These are phyloP conservation scores for Cyprinodon variegatus DNA, from an alignment of 2,113 vertebrate genomes.

Conservation along the genomic window DNA sequence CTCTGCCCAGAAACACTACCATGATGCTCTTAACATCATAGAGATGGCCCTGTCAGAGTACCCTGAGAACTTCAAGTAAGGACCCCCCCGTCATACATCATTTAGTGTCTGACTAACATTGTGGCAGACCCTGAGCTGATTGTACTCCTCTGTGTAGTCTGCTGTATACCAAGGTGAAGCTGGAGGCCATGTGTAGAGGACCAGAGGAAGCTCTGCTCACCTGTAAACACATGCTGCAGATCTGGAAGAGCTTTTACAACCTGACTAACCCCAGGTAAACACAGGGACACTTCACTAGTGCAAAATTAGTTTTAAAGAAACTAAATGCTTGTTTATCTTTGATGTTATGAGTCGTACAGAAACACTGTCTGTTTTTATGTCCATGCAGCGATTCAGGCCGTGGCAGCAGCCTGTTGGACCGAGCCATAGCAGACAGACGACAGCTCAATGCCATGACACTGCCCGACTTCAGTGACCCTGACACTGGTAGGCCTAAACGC, in stretches of 20 bases:
- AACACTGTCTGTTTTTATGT: constrained; percentile 10
- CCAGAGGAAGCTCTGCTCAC: constrained; percentile 95
- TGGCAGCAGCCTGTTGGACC: constrained; percentile 95
- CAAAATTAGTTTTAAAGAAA: no score
- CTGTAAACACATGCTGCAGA: constrained; percentile 98
- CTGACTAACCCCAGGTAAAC: constrained; percentile 96
- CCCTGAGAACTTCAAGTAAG: constrained; percentile 97
- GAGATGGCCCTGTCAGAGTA: constrained; percentile 99
- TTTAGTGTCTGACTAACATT: neutral
- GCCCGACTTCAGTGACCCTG: constrained; percentile 97
- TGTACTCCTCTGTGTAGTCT: constrained; percentile 77
- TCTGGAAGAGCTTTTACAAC: constrained; percentile 99
- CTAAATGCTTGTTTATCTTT: neutral
- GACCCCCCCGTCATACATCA: constrained; percentile 31
- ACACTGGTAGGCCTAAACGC: constrained; percentile 86
- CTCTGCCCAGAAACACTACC: constrained; percentile 97
- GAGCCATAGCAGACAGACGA: constrained; percentile 93
- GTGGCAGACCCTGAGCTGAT: neutral
- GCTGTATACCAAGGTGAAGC: constrained; percentile 96
- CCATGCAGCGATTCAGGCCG: constrained; percentile 93
- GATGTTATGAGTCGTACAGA: neutral
- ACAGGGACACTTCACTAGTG: neutral
- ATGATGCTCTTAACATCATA: constrained; percentile 95
- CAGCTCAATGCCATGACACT: constrained; percentile 95
- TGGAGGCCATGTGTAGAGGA: constrained; percentile 92